Conservation (phyloP, 92 coral and sea anemone species). For the Paramuricea clavata region DNA sequence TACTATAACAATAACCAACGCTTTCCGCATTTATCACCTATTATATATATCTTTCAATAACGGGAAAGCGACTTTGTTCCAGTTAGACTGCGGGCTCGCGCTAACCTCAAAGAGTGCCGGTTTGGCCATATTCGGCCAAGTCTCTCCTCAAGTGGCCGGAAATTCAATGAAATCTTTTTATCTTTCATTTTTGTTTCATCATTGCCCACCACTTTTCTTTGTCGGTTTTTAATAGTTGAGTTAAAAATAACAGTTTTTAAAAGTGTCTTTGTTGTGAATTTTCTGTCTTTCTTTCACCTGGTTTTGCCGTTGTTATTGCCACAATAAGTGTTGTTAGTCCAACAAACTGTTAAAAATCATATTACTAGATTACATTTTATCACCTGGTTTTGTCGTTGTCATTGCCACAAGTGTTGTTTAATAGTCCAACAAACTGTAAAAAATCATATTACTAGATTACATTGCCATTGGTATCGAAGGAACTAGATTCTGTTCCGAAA, state of each 20-base stretch:
- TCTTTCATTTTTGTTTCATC: background rate
- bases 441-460: too few species aligned
- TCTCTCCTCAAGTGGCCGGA: background rate
- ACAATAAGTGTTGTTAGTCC: background rate
- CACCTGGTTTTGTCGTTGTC: too few species aligned
- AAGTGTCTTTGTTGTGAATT: background rate
- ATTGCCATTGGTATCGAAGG: too few species aligned
- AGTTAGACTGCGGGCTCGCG: too few species aligned
- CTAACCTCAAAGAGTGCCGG: background rate
- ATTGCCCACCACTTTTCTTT: background rate
- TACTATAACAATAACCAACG: background rate
- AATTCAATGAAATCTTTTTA: background rate
- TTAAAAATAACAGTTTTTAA: background rate
- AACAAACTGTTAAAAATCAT: background rate
- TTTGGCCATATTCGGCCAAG: constrained; percentile 7
- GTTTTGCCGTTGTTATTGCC: background rate
- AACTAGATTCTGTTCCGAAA: too few species aligned
- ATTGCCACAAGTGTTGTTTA: too few species aligned
- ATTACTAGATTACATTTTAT: too few species aligned
- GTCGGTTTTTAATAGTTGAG: background rate
- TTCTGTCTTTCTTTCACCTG: too few species aligned
- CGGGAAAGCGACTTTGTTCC: background rate
- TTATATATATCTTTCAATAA: background rate
- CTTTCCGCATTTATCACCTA: background rate
- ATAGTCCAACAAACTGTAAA: too few species aligned